Conservation (phyloP, 2,797 vertebrate species). For the Gadopsis marmoratus region DNA sequence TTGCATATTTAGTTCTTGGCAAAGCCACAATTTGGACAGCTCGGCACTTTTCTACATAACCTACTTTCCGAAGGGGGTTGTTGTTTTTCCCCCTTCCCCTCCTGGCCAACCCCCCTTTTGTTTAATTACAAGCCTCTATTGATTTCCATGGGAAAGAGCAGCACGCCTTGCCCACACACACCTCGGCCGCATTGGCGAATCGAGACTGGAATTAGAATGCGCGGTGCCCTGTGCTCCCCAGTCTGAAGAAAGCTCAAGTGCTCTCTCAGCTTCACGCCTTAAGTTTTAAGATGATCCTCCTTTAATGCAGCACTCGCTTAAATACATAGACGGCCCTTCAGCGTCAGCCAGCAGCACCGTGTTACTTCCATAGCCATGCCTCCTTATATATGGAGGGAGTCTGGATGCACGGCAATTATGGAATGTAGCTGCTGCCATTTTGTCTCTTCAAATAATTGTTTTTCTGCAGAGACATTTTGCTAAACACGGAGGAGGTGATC, state of each 20-base stretch:
- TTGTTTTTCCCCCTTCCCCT: constrained; percentile 63
- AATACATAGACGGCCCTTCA: constrained; percentile 67
- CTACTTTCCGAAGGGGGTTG: constrained; percentile 84
- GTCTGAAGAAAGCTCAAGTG: constrained; percentile 77
- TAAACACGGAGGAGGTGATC: constrained; percentile 70
- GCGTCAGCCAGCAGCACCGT: constrained; percentile 26
- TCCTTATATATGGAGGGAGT: constrained; percentile 25
- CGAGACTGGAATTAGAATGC: constrained; percentile 85
- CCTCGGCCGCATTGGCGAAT: constrained; percentile 80
- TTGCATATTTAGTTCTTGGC: constrained; percentile 81
- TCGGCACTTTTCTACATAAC: constrained; percentile 86
- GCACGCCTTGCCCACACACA: constrained; percentile 83
- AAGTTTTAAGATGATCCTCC: constrained; percentile 80
- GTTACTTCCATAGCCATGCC: constrained; percentile 50
- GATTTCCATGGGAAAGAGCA: constrained; percentile 90
- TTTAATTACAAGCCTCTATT: constrained; percentile 90
- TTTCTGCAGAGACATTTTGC: constrained; percentile 61
- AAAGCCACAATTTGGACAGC: constrained; percentile 84
- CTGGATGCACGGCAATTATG: constrained; percentile 33
- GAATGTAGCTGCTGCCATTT: constrained; percentile 58
- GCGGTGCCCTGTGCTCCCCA: constrained; percentile 67
- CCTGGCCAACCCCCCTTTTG: constrained; percentile 85
- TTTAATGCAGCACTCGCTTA: constrained; percentile 76
- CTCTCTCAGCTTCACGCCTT: constrained; percentile 71
- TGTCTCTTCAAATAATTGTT: constrained; percentile 66